Evolutionary conservation across 1,140 invertebrate species (phyloP).

Genomic region (Chymomyza costata): DNA sequence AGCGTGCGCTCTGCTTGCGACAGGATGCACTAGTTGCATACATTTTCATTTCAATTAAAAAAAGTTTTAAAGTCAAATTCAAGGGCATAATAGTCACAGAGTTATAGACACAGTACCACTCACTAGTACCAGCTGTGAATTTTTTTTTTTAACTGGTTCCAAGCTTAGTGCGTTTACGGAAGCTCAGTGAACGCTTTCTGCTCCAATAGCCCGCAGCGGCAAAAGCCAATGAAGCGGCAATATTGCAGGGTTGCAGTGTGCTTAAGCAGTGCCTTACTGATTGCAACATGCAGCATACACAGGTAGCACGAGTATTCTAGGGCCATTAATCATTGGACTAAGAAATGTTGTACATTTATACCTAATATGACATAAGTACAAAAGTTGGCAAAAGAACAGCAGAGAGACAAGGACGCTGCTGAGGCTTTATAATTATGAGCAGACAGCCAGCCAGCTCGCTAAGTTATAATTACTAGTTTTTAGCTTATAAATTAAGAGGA

Average conservation of each 20-base stretch:
- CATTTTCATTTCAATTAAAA: constrained; percentile 36
- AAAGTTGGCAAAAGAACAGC: constrained; percentile 68
- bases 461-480: constrained; percentile 73
- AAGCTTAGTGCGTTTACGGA: no score
- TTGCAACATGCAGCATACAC: constrained; percentile 14
- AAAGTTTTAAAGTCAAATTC: no score
- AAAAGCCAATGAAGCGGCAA: constrained; percentile 62
- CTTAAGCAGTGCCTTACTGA: constrained; percentile 9
- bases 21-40: constrained; percentile 68
- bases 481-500: constrained; percentile 73
- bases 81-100: no score
- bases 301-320: constrained; percentile 26
- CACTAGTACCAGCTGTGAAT: no score
- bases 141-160: no score
- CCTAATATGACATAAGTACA: constrained; percentile 72
- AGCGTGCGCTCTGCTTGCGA: constrained; percentile 22
- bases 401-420: constrained; percentile 47
- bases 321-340: constrained; percentile 61
- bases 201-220: constrained; percentile 57
- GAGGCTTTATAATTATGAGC: constrained; percentile 61
- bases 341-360: constrained; percentile 63
- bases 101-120: no score
- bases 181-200: constrained; percentile 34
- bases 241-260: no score
- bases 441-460: constrained; percentile 40